phyloP scores from a whole-genome alignment of 2,113 vertebrate genomes.

The Seriola aureovittata region DNA sequence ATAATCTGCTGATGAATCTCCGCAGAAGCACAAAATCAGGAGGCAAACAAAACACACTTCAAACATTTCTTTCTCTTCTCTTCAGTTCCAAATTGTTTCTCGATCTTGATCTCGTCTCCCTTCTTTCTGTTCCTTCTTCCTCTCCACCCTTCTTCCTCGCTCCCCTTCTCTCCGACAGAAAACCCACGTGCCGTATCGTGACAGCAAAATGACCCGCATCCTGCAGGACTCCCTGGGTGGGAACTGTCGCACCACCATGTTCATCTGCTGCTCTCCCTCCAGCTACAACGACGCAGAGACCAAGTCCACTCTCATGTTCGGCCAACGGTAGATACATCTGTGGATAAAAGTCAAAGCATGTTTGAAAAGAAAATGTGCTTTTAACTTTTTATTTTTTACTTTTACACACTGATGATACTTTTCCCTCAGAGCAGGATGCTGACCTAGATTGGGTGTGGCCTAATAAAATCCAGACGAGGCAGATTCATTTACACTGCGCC shows the following conservation, averaged over 20 bases:
- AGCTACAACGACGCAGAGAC: slow-evolving; percentile 93
- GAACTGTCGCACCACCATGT: slow-evolving; percentile 94
- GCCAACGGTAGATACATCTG: slow-evolving; percentile 86
- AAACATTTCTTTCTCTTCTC: not conserved
- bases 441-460: not conserved
- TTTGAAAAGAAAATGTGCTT: not conserved
- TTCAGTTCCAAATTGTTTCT: not conserved
- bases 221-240: slow-evolving; percentile 94
- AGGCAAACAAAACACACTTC: not conserved
- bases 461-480: not conserved
- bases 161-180: slow-evolving; percentile 81
- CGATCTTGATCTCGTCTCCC: not conserved
- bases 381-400: not conserved
- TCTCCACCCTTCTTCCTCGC: not conserved
- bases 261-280: slow-evolving; percentile 95
- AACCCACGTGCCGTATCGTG: slow-evolving; percentile 90
- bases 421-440: not conserved
- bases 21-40: not conserved
- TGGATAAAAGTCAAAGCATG: not conserved
- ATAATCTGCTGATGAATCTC: slow-evolving; percentile 12
- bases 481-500: not conserved
- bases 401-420: not conserved
- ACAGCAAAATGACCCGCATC: slow-evolving; percentile 95
- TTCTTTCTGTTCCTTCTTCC: not conserved
- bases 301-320: slow-evolving; percentile 94